These are phyloP conservation scores for Varanus salvator DNA, from an alignment of 2,113 vertebrate genomes.

Conservation along the genomic window DNA sequence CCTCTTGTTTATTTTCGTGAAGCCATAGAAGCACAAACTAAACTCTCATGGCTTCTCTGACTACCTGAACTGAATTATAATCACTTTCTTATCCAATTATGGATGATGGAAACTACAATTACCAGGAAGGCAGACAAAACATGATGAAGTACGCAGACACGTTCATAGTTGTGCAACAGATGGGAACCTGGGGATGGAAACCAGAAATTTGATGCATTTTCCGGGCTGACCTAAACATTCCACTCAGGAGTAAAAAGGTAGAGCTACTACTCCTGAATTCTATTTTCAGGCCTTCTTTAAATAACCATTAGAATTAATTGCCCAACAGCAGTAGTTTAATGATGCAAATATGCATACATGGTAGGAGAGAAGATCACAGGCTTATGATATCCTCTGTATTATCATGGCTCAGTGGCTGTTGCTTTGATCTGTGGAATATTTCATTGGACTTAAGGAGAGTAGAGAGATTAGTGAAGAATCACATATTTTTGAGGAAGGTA, in stretches of 20 bases:
- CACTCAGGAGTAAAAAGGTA: background rate
- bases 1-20: background rate
- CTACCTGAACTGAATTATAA: background rate
- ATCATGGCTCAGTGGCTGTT: background rate
- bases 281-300: background rate
- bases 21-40: background rate
- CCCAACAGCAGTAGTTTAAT: background rate
- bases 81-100: background rate
- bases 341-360: background rate
- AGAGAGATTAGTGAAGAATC: background rate
- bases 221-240: background rate
- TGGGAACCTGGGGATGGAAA: background rate
- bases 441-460: background rate
- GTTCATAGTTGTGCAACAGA: background rate
- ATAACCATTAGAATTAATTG: background rate
- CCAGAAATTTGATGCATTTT: background rate
- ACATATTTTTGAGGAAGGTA: background rate
- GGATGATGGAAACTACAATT: background rate
- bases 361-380: background rate
- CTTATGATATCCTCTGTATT: background rate
- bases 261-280: background rate
- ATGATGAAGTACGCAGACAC: background rate
- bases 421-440: background rate
- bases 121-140: too few species aligned
- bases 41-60: background rate